These are phyloP conservation scores for pig (Sus scrofa) DNA, from an alignment of 2,113 vertebrate genomes.

Conservation along the genomic window DNA sequence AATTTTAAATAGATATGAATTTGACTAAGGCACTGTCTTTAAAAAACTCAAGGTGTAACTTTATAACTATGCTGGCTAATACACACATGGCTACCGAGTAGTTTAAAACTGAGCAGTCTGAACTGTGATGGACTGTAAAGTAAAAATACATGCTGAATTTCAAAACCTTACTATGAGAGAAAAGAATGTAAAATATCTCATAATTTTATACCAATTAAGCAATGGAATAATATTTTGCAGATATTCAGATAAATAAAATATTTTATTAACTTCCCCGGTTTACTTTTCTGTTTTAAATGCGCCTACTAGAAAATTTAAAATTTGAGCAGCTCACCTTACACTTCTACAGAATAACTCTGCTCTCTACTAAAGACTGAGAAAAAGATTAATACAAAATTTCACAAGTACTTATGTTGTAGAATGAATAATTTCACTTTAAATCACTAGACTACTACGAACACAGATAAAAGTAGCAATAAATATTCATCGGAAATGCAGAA, in stretches of 20 bases:
- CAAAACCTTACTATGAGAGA: background rate
- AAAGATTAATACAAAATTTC: background rate
- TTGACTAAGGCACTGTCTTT: background rate
- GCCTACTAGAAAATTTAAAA: background rate
- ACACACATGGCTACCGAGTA: background rate
- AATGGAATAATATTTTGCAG: background rate
- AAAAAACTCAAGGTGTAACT: constrained; percentile 1
- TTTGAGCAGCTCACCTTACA: background rate
- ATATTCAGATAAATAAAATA: background rate
- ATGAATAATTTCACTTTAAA: background rate
- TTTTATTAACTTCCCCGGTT: background rate
- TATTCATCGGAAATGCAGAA: background rate
- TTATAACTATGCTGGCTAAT: background rate
- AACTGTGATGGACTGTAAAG: background rate
- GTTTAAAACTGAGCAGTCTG: background rate
- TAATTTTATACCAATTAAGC: background rate
- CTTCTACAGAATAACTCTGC: background rate
- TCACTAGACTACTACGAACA: background rate
- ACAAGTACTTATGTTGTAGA: background rate
- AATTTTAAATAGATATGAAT: background rate
- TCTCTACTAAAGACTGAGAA: background rate
- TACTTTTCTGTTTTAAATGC: constrained; percentile 18
- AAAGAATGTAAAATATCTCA: background rate
- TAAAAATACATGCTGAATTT: background rate
- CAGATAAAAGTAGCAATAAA: background rate